Base-by-base conservation (phyloP, 2,888 invertebrate genomes). In the Synanthedon andrenaeformis region DNA sequence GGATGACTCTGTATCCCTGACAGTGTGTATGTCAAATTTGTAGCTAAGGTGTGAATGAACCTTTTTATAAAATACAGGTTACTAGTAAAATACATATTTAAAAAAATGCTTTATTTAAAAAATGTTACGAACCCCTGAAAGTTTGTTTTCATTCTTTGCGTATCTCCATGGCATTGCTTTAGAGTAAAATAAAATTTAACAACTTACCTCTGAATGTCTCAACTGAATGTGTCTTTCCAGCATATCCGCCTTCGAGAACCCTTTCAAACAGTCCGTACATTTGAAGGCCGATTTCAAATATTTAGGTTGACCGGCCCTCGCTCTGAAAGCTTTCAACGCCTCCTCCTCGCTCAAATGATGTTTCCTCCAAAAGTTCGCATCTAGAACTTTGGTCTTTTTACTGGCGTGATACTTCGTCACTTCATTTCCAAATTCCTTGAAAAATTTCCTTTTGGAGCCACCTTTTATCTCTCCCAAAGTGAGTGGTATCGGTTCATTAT, bases 241-340 rank as follows among this genome's bases (percentile, higher is more conserved):
- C 66, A 82, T 85, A 41, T 80, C 74, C 45, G 74, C 73, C 54
- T 80, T 82, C 0, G 82, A 82, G 54, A 85, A 86, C 0, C 80
- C 75, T 60, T 77, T 82, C 49, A 76, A 77, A 56, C 86, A 86
- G 50, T 79, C 72, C 0, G 60, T 62, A 60, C 86, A 86, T 59
- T 82, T 82, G 55, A 61, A 79, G 1, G 68, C 60, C 0, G 82
- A 76, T 10, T 68, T 59, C 51, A 70, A 52, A 65, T 82, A 81
- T 55, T 76, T 78, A 1, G 66, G 57, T 58, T 75, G 66, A 4
- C 74, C 66, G 0, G 72, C 69, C 53, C 67, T 74, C 0, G 62
- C 64, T 52, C 68, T 63, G 52, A 84, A 84, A 48, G 70, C 75
- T 52, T 69, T 68, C 10, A 80, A 42, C 0, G 85, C 86, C 49